Conservation (phyloP, 2,888 invertebrate species). For the Pasiphila rectangulata region DNA sequence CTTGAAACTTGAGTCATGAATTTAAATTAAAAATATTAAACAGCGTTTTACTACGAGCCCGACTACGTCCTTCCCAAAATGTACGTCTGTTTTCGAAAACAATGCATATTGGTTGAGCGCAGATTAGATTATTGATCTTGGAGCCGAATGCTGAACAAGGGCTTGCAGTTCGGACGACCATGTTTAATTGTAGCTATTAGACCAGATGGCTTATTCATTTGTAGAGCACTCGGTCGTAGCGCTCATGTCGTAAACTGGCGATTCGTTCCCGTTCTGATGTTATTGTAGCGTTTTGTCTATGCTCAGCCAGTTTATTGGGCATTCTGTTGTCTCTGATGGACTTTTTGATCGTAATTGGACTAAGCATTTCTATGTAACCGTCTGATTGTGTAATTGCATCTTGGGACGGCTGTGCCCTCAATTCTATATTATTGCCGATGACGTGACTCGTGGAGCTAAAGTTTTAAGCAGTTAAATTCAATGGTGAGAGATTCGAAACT, state of each 20-base stretch:
- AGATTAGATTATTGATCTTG: constrained; percentile 54
- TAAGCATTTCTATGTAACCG: constrained; percentile 45
- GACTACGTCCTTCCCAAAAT: neutral
- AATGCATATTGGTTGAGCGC: constrained; percentile 28
- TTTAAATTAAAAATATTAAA: no score
- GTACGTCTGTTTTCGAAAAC: constrained; percentile 12
- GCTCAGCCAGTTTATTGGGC: constrained; percentile 76
- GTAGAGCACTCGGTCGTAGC: constrained; percentile 79
- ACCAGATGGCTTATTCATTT: constrained; percentile 81
- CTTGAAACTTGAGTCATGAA: no score
- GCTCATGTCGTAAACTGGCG: constrained; percentile 78
- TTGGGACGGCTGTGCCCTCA: neutral
- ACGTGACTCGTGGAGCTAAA: no score
- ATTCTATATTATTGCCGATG: neutral
- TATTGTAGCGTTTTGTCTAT: constrained; percentile 81
- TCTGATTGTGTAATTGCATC: constrained; percentile 13
- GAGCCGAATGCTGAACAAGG: constrained; percentile 60
- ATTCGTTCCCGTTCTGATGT: constrained; percentile 80
- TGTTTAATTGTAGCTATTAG: constrained; percentile 80
- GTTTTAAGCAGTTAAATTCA: no score
- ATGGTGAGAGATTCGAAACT: no score
- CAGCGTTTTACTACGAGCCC: no score
- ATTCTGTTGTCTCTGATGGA: constrained; percentile 72
- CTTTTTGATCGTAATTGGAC: constrained; percentile 52
- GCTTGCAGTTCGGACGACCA: constrained; percentile 58